A percentile compares a stretch with the other conserved stretches of the same genome.
phyloP scores from a whole-genome alignment of 1,140 invertebrate genomes.

The Aphelinus certus region DNA sequence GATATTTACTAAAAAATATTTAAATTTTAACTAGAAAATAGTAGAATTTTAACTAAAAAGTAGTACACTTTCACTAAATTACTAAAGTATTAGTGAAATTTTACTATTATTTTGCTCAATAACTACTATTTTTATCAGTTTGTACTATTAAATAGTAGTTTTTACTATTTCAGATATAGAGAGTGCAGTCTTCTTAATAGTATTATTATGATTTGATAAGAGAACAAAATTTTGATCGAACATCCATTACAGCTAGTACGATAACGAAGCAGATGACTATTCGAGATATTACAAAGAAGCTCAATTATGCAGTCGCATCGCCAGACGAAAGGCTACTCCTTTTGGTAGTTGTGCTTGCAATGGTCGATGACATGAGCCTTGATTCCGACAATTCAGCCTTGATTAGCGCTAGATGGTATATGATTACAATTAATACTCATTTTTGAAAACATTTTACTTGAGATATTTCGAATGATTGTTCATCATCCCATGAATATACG shows the following conservation, averaged over 20 bases:
- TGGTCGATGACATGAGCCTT: constrained; percentile 62
- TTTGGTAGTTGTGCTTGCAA: constrained; percentile 59
- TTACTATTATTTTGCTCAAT: too few species aligned
- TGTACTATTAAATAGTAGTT: too few species aligned
- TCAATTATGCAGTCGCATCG: constrained; percentile 42
- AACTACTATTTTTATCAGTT: too few species aligned
- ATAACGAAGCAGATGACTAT: constrained; percentile 65
- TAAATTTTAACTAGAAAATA: not conserved
- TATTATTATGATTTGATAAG: too few species aligned
- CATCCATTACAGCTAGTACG: constrained; percentile 53
- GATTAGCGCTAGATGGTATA: constrained; percentile 56
- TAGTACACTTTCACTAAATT: too few species aligned
- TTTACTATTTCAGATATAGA: too few species aligned
- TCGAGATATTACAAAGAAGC: constrained; percentile 56
- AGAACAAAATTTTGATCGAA: too few species aligned
- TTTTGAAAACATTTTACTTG: not conserved
- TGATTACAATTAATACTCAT: not conserved
- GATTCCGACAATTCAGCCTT: constrained; percentile 47
- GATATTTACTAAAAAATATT: constrained; percentile 10
- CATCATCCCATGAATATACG: too few species aligned
- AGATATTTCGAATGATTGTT: too few species aligned
- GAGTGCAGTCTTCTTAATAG: too few species aligned
- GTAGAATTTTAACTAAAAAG: too few species aligned
- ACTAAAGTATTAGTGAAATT: too few species aligned
- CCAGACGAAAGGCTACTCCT: constrained; percentile 56